These are phyloP conservation scores for Diabrotica undecimpunctata DNA, from an alignment of 1,140 invertebrate species.

Conservation along the genomic window DNA sequence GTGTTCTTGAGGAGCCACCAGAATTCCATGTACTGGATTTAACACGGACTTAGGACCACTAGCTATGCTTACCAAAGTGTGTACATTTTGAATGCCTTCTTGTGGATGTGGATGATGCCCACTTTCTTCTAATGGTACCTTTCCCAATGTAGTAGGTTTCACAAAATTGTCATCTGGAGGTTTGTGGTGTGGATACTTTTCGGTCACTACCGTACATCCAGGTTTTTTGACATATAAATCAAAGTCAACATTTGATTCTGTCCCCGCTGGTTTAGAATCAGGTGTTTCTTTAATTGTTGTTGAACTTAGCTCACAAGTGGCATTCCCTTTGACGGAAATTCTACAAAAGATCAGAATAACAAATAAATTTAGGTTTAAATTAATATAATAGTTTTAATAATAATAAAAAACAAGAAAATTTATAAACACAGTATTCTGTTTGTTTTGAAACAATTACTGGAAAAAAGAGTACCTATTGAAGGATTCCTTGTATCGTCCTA, in stretches of 20 bases:
- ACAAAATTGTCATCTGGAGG: slow-evolving; percentile 4
- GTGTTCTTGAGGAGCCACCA: slow-evolving; percentile 17
- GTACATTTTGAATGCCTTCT: slow-evolving; percentile 23
- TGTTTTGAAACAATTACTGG: no score
- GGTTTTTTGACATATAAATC: slow-evolving; percentile 58
- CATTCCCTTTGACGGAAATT: slow-evolving; percentile 59
- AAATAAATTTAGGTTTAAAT: neutral
- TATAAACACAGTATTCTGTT: no score
- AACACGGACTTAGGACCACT: slow-evolving; percentile 27
- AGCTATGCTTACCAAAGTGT: slow-evolving; percentile 32
- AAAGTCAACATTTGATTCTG: slow-evolving; percentile 55
- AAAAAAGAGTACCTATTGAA: no score
- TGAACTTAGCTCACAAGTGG: slow-evolving; percentile 55
- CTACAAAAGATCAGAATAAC: slow-evolving; percentile 39
- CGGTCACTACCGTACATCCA: slow-evolving; percentile 48
- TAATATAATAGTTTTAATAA: no score
- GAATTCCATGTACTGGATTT: slow-evolving; percentile 29
- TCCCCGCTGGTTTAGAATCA: slow-evolving; percentile 47
- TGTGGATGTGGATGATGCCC: neutral
- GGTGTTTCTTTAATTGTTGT: slow-evolving; percentile 46
- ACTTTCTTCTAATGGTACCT: slow-evolving; percentile 4
- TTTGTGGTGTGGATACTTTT: slow-evolving; percentile 21
- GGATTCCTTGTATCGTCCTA: no score
- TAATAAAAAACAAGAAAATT: no score
- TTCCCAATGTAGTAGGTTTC: slow-evolving; percentile 1